Conservation (phyloP, 2,113 vertebrate genomes). For the Eudyptes chrysolophus region DNA sequence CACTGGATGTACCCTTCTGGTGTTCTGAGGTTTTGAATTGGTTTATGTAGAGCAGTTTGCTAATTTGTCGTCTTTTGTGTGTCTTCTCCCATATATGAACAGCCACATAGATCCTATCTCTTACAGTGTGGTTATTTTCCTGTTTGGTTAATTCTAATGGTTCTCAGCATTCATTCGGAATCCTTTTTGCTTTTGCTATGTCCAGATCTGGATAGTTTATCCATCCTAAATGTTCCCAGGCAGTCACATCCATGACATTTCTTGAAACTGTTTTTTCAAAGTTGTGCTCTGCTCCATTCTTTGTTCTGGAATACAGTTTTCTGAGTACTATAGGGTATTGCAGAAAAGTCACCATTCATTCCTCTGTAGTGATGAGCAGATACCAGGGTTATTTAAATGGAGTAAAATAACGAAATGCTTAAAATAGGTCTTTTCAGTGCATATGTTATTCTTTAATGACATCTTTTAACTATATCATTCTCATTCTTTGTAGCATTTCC, state of each 20-base stretch:
- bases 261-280: neutral
- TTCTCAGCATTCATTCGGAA: neutral
- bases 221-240: neutral
- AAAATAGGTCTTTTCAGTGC: neutral
- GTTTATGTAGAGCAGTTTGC: neutral
- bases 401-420: neutral
- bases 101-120: rapidly evolving
- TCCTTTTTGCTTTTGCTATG: neutral
- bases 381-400: neutral
- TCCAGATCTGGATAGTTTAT: neutral
- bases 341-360: neutral
- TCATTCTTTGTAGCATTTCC: neutral
- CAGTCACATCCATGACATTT: neutral
- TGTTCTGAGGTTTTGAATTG: neutral
- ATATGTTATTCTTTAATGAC: neutral
- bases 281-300: neutral
- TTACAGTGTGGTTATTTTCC: neutral
- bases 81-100: rapidly evolving
- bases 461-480: neutral
- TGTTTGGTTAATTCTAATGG: neutral
- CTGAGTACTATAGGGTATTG: neutral
- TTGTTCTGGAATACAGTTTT: neutral
- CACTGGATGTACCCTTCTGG: neutral
- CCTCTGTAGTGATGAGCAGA: neutral
- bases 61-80: neutral